Evolutionary conservation across 2,113 vertebrate genomes (phyloP).

Genomic region (Cyanoliseus patagonus): DNA sequence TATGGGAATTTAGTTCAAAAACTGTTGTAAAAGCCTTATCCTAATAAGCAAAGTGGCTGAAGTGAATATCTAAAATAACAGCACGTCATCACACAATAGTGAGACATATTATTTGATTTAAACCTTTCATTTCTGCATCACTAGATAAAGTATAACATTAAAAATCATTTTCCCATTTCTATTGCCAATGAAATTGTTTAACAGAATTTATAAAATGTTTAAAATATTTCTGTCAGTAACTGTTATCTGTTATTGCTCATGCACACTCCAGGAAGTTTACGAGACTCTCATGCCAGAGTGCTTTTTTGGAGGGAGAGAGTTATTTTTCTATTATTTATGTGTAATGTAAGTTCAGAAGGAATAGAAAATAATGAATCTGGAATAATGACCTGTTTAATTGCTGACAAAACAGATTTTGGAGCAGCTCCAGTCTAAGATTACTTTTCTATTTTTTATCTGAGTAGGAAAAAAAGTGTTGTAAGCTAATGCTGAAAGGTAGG

Average conservation of each 20-base stretch:
- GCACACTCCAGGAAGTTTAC: background rate
- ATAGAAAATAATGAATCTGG: background rate
- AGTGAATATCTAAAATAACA: background rate
- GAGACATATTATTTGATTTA: background rate
- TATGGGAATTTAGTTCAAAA: conserved; percentile 2
- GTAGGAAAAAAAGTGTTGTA: background rate
- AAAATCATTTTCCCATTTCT: background rate
- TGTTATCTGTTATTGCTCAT: background rate
- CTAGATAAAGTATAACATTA: background rate
- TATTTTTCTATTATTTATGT: background rate
- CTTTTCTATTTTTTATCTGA: background rate
- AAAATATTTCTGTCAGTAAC: background rate
- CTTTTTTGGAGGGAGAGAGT: background rate
- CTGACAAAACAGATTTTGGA: background rate
- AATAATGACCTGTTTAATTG: conserved; percentile 16
- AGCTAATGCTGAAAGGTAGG: background rate
- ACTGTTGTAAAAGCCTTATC: background rate
- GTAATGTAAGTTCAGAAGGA: background rate
- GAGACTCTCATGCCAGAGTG: background rate
- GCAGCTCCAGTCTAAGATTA: background rate
- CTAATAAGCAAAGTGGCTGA: background rate
- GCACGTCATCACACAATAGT: background rate
- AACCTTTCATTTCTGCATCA: background rate
- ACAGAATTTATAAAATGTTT: background rate
- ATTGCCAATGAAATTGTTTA: background rate